These are phyloP conservation scores for Cuculus canorus DNA, from an alignment of 2,797 vertebrate genomes.

Conservation along the genomic window DNA sequence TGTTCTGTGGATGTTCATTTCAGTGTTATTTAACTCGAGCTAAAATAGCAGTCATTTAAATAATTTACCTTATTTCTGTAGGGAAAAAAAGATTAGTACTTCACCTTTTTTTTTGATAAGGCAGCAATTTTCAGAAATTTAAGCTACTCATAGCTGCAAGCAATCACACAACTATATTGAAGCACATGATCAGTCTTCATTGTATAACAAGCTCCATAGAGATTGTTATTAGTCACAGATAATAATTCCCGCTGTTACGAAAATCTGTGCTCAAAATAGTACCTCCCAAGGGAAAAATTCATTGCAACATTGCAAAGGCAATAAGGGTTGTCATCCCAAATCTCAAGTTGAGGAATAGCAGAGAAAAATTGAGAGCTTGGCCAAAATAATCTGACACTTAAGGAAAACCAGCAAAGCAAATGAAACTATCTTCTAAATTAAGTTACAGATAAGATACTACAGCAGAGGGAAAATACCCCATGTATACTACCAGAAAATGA, in stretches of 20 bases:
- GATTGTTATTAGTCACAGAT: conserved; percentile 50
- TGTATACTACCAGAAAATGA: neutral
- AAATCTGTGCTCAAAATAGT: conserved; percentile 23
- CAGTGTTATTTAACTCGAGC: neutral
- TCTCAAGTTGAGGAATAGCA: neutral
- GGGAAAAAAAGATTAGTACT: neutral
- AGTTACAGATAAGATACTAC: neutral
- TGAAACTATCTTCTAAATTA: neutral
- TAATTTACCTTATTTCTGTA: neutral
- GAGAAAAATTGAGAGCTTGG: neutral
- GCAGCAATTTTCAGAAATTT: conserved; percentile 11
- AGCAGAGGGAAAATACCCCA: neutral
- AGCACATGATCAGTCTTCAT: neutral
- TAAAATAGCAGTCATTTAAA: neutral
- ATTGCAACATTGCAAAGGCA: neutral
- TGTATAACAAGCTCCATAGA: conserved; percentile 41
- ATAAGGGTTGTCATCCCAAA: neutral
- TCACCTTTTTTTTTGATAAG: neutral
- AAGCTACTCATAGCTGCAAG: neutral
- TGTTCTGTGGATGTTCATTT: neutral
- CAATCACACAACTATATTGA: conserved; percentile 12
- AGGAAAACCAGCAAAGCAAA: neutral
- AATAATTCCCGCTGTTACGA: conserved; percentile 40
- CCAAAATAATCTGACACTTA: neutral
- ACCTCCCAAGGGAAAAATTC: conserved; percentile 27